Conservation (phyloP, 2,888 invertebrate species). For the Chrysotoxum bicinctum region DNA sequence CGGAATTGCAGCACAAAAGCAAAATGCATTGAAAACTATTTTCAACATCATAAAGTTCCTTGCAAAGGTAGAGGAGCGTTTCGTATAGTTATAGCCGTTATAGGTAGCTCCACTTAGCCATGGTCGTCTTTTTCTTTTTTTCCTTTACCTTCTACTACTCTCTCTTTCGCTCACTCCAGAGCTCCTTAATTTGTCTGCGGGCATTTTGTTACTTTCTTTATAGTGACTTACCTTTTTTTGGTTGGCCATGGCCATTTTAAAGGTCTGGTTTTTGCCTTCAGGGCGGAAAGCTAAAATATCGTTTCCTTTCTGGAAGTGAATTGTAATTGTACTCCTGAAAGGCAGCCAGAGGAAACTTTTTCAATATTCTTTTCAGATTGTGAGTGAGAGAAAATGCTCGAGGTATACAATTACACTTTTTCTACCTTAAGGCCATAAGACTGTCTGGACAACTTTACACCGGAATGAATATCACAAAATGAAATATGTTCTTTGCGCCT, state of each 20-base stretch:
- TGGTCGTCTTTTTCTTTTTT: slow-evolving; percentile 28
- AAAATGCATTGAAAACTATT: slow-evolving; percentile 66
- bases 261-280: slow-evolving; percentile 66
- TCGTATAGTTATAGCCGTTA: slow-evolving; percentile 1
- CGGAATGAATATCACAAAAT: slow-evolving; percentile 63
- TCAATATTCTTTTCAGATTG: slow-evolving; percentile 70
- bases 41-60: slow-evolving; percentile 65
- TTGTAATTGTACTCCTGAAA: slow-evolving; percentile 68
- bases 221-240: slow-evolving; percentile 68
- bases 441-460: slow-evolving; percentile 61
- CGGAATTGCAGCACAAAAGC: slow-evolving; percentile 65
- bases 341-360: slow-evolving; percentile 70
- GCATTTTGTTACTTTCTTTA: slow-evolving; percentile 60
- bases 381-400: slow-evolving; percentile 67
- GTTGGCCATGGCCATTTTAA: slow-evolving; percentile 64
- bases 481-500: slow-evolving; percentile 66
- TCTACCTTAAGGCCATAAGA: slow-evolving; percentile 60
- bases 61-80: slow-evolving; percentile 23
- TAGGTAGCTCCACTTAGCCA: slow-evolving; percentile 19
- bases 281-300: slow-evolving; percentile 70
- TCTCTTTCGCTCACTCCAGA: slow-evolving; percentile 31
- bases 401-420: slow-evolving; percentile 65
- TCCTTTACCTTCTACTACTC: not conserved
- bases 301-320: slow-evolving; percentile 71
- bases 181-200: slow-evolving; percentile 67